Conservation (phyloP, 2,797 vertebrate genomes). For the Falco biarmicus region DNA sequence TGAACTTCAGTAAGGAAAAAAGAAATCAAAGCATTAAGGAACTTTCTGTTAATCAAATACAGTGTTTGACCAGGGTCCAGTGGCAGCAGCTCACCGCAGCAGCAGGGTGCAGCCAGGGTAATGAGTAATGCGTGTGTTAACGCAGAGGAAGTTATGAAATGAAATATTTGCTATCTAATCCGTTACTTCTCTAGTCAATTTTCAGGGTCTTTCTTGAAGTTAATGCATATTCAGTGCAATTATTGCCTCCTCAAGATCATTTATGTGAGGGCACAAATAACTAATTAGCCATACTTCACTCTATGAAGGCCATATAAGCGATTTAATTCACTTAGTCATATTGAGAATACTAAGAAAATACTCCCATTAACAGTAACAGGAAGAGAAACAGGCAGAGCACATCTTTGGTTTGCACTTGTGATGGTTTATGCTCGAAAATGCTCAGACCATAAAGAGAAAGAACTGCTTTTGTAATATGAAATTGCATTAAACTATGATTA, state of each 20-base stretch:
- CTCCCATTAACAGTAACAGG: neutral
- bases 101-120: fast-evolving
- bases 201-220: neutral
- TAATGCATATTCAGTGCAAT: neutral
- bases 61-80: neutral
- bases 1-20: neutral
- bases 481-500: conserved; percentile 11
- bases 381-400: neutral
- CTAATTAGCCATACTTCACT: neutral
- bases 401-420: neutral
- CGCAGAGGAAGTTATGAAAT: neutral
- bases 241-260: neutral
- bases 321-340: neutral
- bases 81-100: neutral
- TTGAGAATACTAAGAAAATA: neutral
- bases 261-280: conserved; percentile 15
- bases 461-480: neutral
- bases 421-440: neutral
- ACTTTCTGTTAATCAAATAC: neutral
- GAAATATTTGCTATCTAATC: neutral
- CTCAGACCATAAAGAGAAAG: neutral
- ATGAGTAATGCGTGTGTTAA: neutral
- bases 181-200: neutral
- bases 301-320: neutral
- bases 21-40: neutral